These are phyloP conservation scores for Astyanax mexicanus DNA, from an alignment of 2,797 vertebrate genomes.

Conservation along the genomic window DNA sequence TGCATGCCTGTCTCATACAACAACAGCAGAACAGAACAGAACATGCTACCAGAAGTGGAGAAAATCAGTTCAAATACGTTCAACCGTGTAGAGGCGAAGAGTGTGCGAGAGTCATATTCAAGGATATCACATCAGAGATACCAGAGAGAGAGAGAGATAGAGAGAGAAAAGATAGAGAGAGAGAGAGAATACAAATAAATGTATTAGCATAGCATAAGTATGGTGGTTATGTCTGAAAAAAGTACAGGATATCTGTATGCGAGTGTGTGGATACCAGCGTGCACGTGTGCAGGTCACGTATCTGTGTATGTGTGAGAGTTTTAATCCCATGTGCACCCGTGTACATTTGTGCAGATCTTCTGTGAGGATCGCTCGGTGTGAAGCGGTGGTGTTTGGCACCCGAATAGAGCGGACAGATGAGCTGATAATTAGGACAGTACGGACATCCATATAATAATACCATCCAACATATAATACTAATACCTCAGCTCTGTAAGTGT, in stretches of 20 bases:
- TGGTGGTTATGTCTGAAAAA: constrained; percentile 6
- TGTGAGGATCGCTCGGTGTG: not conserved
- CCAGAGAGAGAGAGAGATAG: constrained; percentile 9
- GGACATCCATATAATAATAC: not conserved
- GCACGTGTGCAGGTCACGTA: not conserved
- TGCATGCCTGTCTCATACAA: constrained; percentile 66
- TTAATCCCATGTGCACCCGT: constrained; percentile 9
- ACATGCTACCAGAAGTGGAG: constrained; percentile 64
- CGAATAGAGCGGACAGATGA: not conserved
- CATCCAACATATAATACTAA: too few relatives aligned
- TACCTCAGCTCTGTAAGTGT: too few relatives aligned
- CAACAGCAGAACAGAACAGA: constrained; percentile 56
- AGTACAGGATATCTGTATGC: not conserved
- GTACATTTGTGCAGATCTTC: not conserved
- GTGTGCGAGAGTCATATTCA: constrained; percentile 13
- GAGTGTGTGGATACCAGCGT: constrained; percentile 24
- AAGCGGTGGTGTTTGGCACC: not conserved
- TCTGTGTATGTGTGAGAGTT: constrained; percentile 8
- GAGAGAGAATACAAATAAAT: constrained; percentile 2
- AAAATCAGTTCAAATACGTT: constrained; percentile 43
- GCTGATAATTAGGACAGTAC: not conserved
- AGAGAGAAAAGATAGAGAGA: constrained; percentile 11
- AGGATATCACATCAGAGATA: not conserved
- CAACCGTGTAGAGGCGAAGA: not conserved
- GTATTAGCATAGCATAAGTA: constrained; percentile 9